Conservation (phyloP, 37 sponge, comb jelly and placozoan species). For the Bolinopsis microptera region DNA sequence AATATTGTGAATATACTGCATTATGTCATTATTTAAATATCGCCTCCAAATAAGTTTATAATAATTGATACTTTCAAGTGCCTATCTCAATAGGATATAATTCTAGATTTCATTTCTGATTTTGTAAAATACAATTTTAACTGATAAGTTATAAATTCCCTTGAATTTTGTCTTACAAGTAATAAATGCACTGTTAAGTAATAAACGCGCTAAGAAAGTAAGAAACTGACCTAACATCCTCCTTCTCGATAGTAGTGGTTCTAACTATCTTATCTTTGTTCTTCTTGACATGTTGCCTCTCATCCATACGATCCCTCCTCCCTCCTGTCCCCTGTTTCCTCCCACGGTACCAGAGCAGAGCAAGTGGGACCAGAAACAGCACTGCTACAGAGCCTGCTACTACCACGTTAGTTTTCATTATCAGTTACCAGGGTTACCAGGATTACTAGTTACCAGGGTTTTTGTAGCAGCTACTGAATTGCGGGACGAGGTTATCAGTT, state of each 20-base stretch:
- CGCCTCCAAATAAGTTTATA: too few relatives aligned
- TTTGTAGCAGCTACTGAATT: background rate
- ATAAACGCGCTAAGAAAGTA: too few relatives aligned
- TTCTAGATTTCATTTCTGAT: too few relatives aligned
- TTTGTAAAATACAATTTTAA: too few relatives aligned
- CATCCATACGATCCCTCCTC: slow-evolving; percentile 21
- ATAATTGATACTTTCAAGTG: too few relatives aligned
- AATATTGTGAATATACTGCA: too few relatives aligned
- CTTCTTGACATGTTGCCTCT: slow-evolving; percentile 55
- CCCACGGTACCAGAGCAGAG: background rate
- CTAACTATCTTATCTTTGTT: background rate
- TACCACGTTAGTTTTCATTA: background rate
- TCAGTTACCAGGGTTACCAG: background rate
- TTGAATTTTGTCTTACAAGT: too few relatives aligned
- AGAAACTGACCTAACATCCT: slow-evolving; percentile 22
- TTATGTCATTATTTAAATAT: too few relatives aligned
- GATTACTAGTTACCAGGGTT: background rate
- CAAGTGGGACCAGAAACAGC: background rate
- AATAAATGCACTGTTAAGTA: too few relatives aligned
- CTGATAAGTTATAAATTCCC: too few relatives aligned
- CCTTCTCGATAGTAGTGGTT: background rate
- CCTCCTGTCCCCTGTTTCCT: background rate
- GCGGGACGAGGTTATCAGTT: background rate
- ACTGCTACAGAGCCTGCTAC: background rate
- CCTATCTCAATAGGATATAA: too few relatives aligned